Conservation (phyloP, 2,113 vertebrate species). For the Lathamus discolor region DNA sequence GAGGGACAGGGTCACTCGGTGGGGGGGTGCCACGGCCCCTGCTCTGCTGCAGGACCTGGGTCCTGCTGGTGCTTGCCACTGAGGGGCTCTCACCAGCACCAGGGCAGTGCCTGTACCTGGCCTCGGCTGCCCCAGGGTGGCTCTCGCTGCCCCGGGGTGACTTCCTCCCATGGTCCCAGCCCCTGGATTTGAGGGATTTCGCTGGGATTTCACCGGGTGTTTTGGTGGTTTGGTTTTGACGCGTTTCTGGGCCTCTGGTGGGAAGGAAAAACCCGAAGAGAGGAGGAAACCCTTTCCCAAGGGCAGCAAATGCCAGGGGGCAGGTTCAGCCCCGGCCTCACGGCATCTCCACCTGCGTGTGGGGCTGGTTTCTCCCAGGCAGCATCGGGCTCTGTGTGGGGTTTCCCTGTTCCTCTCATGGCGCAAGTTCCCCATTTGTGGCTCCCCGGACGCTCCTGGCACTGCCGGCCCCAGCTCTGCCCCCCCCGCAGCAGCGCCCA, state of each 20-base stretch:
- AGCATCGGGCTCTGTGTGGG: fast-evolving
- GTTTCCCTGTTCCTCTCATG: background rate
- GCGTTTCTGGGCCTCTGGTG: background rate
- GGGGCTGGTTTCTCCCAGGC: background rate
- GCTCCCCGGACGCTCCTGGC: background rate
- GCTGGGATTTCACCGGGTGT: background rate
- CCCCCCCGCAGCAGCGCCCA: background rate
- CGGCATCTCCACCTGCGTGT: background rate
- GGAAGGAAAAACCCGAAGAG: background rate
- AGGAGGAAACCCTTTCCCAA: background rate
- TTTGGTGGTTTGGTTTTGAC: constrained; percentile 17
- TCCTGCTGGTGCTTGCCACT: background rate
- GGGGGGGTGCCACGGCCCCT: fast-evolving
- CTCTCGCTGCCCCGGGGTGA: background rate
- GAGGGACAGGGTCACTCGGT: background rate
- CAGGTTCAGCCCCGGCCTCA: background rate
- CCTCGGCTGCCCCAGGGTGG: fast-evolving
- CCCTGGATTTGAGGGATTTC: background rate
- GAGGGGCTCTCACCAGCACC: background rate
- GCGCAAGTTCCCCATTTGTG: background rate
- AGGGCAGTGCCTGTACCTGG: fast-evolving
- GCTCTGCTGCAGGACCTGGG: background rate
- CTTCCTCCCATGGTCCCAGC: background rate
- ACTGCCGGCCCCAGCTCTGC: background rate
- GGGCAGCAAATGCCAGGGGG: background rate